Evolutionary conservation across 1,140 invertebrate genomes (phyloP).

Genomic region (Zaprionus africanus): DNA sequence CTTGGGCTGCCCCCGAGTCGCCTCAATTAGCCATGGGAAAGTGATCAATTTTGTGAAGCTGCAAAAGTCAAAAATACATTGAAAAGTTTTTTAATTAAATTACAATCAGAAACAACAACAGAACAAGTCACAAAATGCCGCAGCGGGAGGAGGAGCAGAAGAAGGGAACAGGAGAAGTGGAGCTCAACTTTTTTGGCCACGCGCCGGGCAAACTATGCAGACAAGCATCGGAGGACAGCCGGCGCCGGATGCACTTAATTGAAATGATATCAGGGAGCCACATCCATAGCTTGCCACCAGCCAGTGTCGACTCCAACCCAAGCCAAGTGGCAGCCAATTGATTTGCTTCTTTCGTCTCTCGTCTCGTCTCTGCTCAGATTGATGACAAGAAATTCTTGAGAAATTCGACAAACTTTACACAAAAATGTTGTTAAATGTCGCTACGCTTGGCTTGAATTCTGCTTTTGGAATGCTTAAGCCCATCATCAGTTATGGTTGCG

Average conservation of each 20-base stretch:
- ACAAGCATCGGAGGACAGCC: conserved; percentile 11
- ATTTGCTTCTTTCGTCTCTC: conserved; percentile 13
- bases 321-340: conserved; percentile 41
- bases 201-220: conserved; percentile 35
- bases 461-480: conserved; percentile 51
- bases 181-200: conserved; percentile 28
- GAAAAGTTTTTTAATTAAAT: conserved; percentile 54
- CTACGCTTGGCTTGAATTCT: conserved; percentile 35
- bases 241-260: conserved; percentile 49
- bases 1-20: conserved; percentile 37
- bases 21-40: conserved; percentile 29
- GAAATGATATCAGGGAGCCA: conserved; percentile 21
- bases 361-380: conserved; percentile 17
- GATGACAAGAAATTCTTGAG: conserved; percentile 49
- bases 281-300: neutral
- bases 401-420: conserved; percentile 39
- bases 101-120: conserved; percentile 38
- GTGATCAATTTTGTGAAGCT: conserved; percentile 38
- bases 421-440: conserved; percentile 44
- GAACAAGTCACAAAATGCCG: conserved; percentile 22
- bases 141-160: neutral
- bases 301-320: conserved; percentile 37
- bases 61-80: conserved; percentile 31
- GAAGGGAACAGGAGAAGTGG: neutral
- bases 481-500: conserved; percentile 60